A percentile compares a stretch with the other conserved stretches of the same genome.
phyloP scores from a whole-genome alignment of 92 coral and sea anemone species.

The Porites rus region DNA sequence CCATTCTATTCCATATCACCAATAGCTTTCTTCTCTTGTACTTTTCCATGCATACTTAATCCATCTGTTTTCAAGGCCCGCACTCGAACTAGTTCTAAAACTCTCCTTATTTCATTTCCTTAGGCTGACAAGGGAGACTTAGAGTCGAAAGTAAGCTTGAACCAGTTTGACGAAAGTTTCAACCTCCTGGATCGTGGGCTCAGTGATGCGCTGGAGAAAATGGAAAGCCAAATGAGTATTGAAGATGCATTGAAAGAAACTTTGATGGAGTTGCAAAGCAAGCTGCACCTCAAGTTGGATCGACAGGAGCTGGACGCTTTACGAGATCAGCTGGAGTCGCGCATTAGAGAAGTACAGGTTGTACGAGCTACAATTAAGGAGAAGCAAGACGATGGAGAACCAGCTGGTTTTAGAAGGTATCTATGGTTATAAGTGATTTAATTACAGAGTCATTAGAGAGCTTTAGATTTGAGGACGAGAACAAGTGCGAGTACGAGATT shows the following conservation, averaged over 20 bases:
- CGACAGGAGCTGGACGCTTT: slow-evolving; percentile 83
- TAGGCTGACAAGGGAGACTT: slow-evolving; percentile 91
- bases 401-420: slow-evolving; percentile 97
- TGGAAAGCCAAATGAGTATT: slow-evolving; percentile 91
- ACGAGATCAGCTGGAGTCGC: slow-evolving; percentile 82
- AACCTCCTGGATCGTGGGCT: slow-evolving; percentile 93
- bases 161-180: slow-evolving; percentile 92
- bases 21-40: too few relatives aligned
- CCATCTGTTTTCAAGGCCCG: too few relatives aligned
- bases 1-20: too few relatives aligned
- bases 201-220: slow-evolving; percentile 94
- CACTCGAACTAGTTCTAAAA: background rate
- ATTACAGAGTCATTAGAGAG: too few relatives aligned
- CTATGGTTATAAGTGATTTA: too few relatives aligned
- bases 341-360: slow-evolving; percentile 90
- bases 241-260: slow-evolving; percentile 94
- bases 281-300: slow-evolving; percentile 82
- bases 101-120: background rate
- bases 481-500: too few relatives aligned
- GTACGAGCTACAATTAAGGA: slow-evolving; percentile 74
- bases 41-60: too few relatives aligned
- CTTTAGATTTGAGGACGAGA: too few relatives aligned
- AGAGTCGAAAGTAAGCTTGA: slow-evolving; percentile 89
- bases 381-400: slow-evolving; percentile 90
- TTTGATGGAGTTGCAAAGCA: slow-evolving; percentile 81